These are phyloP conservation scores for Chaetodon auriga DNA, from an alignment of 2,113 vertebrate species.

Conservation along the genomic window DNA sequence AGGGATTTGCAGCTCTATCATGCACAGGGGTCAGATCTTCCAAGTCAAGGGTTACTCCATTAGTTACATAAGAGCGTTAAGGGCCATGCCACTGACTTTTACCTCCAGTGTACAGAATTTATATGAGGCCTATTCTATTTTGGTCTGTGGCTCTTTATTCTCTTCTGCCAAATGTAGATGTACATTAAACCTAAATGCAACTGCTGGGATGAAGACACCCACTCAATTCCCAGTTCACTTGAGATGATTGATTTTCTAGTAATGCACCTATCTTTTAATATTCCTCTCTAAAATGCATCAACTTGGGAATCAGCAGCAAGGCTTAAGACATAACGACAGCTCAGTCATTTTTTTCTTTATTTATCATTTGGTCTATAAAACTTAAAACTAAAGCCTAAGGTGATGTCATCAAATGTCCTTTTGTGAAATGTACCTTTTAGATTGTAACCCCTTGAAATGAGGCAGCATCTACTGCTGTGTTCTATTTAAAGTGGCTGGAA, in stretches of 20 bases:
- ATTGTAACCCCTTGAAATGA: no score
- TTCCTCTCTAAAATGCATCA: neutral
- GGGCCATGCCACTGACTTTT: neutral
- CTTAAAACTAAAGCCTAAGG: neutral
- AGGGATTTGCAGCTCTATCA: constrained; percentile 42
- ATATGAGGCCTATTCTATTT: neutral
- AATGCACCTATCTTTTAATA: no score
- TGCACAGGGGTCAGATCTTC: constrained; percentile 6
- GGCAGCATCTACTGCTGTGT: no score
- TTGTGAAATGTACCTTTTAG: no score
- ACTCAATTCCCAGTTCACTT: neutral
- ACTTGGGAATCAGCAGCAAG: neutral
- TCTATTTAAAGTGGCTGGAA: no score
- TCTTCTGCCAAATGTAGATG: neutral
- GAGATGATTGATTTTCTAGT: neutral
- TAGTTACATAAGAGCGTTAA: constrained; percentile 47
- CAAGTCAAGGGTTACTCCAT: constrained; percentile 36
- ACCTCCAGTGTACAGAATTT: neutral
- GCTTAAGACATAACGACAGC: neutral
- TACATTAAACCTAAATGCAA: neutral
- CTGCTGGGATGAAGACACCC: neutral
- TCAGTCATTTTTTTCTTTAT: neutral
- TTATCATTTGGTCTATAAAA: neutral
- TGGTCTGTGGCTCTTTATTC: neutral
- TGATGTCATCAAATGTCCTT: neutral